Conservation (phyloP, 2,797 vertebrate species). For the Rhinogobio ventralis region DNA sequence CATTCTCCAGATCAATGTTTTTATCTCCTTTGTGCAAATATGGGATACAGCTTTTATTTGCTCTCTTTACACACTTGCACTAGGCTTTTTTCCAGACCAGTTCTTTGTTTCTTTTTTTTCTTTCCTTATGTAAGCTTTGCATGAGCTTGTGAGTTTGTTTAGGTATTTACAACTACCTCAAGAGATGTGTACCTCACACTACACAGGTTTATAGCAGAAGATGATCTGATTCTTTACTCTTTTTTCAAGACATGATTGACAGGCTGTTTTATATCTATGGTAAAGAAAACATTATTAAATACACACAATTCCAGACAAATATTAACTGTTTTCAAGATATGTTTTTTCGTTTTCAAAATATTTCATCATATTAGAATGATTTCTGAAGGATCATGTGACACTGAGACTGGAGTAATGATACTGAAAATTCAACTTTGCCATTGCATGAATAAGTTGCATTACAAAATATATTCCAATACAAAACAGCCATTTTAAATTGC, state of each 20-base stretch:
- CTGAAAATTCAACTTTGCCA: no score
- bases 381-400: no score
- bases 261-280: not conserved
- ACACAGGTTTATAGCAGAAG: conserved; percentile 16
- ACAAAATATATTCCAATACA: no score
- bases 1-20: conserved; percentile 20
- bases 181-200: not conserved
- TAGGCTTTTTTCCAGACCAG: not conserved
- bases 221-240: conserved; percentile 2
- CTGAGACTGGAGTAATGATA: no score
- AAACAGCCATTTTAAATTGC: no score
- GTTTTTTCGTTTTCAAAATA: no score
- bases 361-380: no score
- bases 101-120: not conserved
- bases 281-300: not conserved
- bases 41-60: not conserved
- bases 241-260: not conserved
- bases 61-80: not conserved
- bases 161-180: not conserved
- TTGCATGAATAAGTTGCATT: no score
- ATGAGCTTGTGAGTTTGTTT: not conserved
- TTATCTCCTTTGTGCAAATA: conserved; percentile 20
- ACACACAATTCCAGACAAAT: no score
- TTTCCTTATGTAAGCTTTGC: not conserved
- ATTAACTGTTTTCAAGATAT: no score